A percentile compares a stretch with the other conserved stretches of the same genome.
phyloP scores from a whole-genome alignment of 2,888 invertebrate species.

The Chrysina gloriosa region DNA sequence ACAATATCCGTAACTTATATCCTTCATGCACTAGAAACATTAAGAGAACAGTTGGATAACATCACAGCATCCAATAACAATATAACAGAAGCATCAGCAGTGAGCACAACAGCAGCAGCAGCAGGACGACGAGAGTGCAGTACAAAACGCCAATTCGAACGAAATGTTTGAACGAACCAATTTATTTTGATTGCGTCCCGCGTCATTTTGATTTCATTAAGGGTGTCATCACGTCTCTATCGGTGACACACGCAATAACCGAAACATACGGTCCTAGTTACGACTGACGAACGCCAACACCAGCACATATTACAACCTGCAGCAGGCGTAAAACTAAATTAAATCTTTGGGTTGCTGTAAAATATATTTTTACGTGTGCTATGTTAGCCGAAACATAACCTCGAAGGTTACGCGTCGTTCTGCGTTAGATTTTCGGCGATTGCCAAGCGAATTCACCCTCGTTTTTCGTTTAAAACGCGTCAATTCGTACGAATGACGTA shows the following conservation, averaged over 20 bases:
- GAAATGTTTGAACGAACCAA: slow-evolving; percentile 57
- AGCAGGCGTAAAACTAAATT: slow-evolving; percentile 62
- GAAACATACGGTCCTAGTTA: slow-evolving; percentile 24
- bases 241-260: slow-evolving; percentile 36
- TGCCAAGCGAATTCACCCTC: slow-evolving; percentile 46
- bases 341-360: slow-evolving; percentile 49
- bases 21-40: slow-evolving; percentile 33
- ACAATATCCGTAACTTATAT: slow-evolving; percentile 32
- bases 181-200: slow-evolving; percentile 62
- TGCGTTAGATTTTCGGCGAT: not conserved
- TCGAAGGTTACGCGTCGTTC: slow-evolving; percentile 20
- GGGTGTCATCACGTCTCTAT: slow-evolving; percentile 57
- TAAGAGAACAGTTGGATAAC: slow-evolving; percentile 24
- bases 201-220: slow-evolving; percentile 64
- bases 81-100: slow-evolving; percentile 19
- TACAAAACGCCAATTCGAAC: slow-evolving; percentile 37
- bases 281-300: slow-evolving; percentile 54
- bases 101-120: not conserved
- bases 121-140: slow-evolving; percentile 7
- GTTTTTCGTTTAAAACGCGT: slow-evolving; percentile 46
- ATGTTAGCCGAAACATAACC: slow-evolving; percentile 31
- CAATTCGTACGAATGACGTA: slow-evolving; percentile 3
- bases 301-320: slow-evolving; percentile 49
- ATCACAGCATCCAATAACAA: slow-evolving; percentile 32
- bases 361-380: slow-evolving; percentile 29